Conservation (phyloP, 2,888 invertebrate species). For the Plutella xylostella region DNA sequence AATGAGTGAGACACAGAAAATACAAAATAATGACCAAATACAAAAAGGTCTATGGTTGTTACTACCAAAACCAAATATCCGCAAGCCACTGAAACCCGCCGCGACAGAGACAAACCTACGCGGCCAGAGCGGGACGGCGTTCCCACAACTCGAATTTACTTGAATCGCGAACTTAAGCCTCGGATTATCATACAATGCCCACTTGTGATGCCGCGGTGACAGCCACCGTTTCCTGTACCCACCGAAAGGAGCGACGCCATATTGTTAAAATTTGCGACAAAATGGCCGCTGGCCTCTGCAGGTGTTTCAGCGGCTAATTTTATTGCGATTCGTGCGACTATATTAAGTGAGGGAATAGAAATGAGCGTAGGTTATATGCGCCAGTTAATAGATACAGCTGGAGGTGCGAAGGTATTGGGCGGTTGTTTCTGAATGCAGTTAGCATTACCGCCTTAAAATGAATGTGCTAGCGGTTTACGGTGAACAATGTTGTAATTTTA, state of each 20-base stretch:
- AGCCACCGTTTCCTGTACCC: constrained; percentile 65
- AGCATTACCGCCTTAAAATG: too few species aligned
- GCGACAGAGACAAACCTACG: neutral
- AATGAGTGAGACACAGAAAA: too few species aligned
- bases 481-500: too few species aligned
- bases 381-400: too few species aligned
- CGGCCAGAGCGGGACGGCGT: neutral
- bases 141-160: constrained; percentile 3
- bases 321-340: neutral
- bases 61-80: too few species aligned
- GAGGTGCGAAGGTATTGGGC: too few species aligned
- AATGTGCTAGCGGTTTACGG: too few species aligned
- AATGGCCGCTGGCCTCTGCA: neutral
- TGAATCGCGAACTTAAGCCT: constrained; percentile 5
- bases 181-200: constrained; percentile 65
- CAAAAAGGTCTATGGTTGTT: too few species aligned
- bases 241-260: constrained; percentile 57
- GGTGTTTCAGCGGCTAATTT: neutral
- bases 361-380: too few species aligned
- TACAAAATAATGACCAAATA: too few species aligned
- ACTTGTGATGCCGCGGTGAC: constrained; percentile 58
- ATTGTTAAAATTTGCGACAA: constrained; percentile 29
- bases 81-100: neutral
- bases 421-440: too few species aligned
- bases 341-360: too few species aligned